These are phyloP conservation scores for Drosophila ohnishii DNA, from an alignment of 1,140 invertebrate species.

Conservation along the genomic window DNA sequence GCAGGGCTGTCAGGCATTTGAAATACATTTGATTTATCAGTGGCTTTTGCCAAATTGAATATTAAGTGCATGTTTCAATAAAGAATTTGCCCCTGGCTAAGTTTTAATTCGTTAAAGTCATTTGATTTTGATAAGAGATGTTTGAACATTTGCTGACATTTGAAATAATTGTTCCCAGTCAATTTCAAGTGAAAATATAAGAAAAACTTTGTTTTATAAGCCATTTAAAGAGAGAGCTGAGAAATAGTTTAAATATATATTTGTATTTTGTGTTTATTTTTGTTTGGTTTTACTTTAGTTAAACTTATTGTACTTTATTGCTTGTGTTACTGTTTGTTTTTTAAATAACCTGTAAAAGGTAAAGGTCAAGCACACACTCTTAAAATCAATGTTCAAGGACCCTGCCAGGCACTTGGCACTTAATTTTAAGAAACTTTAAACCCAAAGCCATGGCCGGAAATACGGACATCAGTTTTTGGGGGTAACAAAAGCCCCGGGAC, in stretches of 20 bases:
- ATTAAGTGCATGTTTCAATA: constrained; percentile 26
- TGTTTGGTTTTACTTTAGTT: neutral
- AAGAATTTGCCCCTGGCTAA: neutral
- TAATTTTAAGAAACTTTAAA: constrained; percentile 53
- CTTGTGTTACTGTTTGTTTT: neutral
- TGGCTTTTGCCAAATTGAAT: constrained; percentile 20
- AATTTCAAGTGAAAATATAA: neutral
- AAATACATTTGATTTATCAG: constrained; percentile 25
- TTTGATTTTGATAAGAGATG: constrained; percentile 25
- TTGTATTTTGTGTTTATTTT: neutral
- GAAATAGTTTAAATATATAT: neutral
- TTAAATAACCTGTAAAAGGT: neutral
- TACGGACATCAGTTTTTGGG: constrained; percentile 1
- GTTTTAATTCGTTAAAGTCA: constrained; percentile 17
- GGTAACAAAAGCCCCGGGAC: constrained; percentile 37
- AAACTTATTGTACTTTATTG: neutral
- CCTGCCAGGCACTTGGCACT: constrained; percentile 50
- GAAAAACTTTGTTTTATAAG: neutral
- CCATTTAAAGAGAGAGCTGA: neutral
- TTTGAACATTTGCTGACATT: neutral
- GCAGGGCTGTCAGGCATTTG: neutral
- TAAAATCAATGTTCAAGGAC: constrained; percentile 65
- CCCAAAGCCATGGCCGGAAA: constrained; percentile 8
- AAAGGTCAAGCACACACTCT: constrained; percentile 7
- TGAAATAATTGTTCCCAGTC: neutral